These are phyloP conservation scores for Enteromius unitaeniatus DNA, from an alignment of 2,797 vertebrate genomes.

Conservation along the genomic window DNA sequence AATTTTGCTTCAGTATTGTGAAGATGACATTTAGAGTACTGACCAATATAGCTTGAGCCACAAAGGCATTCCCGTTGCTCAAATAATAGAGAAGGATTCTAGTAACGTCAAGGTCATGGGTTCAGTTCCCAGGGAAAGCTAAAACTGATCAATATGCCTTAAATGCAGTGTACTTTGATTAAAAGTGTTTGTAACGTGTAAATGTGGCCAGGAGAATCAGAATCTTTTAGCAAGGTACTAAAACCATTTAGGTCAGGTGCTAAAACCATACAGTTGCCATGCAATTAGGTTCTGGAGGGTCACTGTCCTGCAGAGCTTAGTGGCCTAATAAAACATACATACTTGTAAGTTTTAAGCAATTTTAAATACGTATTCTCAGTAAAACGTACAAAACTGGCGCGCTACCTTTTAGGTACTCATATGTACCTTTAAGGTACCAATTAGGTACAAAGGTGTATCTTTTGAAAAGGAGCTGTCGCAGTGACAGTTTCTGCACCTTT, in stretches of 20 bases:
- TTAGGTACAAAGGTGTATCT: background rate
- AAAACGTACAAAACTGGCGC: background rate
- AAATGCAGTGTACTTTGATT: conserved; percentile 3
- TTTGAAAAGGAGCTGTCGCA: background rate
- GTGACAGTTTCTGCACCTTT: background rate
- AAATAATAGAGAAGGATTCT: background rate
- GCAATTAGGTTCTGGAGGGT: no score
- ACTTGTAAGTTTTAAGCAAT: background rate
- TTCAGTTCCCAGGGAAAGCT: background rate
- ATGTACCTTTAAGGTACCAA: background rate
- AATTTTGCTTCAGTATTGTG: conserved; percentile 23
- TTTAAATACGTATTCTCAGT: background rate
- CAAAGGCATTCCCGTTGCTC: background rate
- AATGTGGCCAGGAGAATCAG: background rate
- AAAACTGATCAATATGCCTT: background rate
- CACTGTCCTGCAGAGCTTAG: background rate
- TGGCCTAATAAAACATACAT: no score
- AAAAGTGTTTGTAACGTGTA: background rate
- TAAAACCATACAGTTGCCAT: background rate
- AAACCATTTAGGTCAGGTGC: background rate
- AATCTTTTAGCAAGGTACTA: background rate
- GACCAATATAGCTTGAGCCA: background rate
- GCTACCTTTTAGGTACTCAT: background rate
- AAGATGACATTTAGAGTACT: background rate
- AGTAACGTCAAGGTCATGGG: background rate